Conservation (phyloP, 2,888 invertebrate species). For the Clivina fossor region DNA sequence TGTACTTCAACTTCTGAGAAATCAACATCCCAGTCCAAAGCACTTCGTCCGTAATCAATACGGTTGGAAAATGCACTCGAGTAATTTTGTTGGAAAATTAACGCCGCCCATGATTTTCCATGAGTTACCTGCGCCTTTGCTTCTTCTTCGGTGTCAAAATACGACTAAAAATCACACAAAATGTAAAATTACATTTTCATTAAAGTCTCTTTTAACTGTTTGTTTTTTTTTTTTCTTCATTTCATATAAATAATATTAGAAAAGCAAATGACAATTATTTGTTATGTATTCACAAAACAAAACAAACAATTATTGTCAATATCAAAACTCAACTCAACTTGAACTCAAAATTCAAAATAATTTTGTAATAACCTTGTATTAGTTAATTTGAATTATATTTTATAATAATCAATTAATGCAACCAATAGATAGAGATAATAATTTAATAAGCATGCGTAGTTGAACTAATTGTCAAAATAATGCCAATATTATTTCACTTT, state of each 20-base stretch:
- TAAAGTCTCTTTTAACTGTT: not conserved
- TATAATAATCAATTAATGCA: no score
- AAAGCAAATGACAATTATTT: not conserved
- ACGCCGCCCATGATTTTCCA: conserved; percentile 22
- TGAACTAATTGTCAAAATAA: not conserved
- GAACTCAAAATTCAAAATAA: not conserved
- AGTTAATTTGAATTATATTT: no score
- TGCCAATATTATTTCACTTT: not conserved
- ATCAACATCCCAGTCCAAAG: conserved; percentile 58
- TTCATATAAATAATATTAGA: not conserved
- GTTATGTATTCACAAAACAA: not conserved
- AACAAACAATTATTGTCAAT: not conserved
- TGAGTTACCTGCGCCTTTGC: conserved; percentile 2
- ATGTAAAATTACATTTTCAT: not conserved
- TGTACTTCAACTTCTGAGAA: conserved; percentile 65
- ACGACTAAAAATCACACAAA: conserved; percentile 4
- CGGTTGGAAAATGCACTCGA: conserved; percentile 18
- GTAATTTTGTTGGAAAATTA: conserved; percentile 25
- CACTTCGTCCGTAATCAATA: conserved; percentile 45
- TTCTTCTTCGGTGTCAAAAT: conserved; percentile 23
- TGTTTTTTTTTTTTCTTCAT: not conserved
- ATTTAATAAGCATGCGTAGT: not conserved
- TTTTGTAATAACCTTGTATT: no score
- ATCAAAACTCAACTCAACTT: not conserved
- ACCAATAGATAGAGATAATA: no score